Conservation (phyloP, 2,888 invertebrate genomes). For the Chymomyza fuscimana region DNA sequence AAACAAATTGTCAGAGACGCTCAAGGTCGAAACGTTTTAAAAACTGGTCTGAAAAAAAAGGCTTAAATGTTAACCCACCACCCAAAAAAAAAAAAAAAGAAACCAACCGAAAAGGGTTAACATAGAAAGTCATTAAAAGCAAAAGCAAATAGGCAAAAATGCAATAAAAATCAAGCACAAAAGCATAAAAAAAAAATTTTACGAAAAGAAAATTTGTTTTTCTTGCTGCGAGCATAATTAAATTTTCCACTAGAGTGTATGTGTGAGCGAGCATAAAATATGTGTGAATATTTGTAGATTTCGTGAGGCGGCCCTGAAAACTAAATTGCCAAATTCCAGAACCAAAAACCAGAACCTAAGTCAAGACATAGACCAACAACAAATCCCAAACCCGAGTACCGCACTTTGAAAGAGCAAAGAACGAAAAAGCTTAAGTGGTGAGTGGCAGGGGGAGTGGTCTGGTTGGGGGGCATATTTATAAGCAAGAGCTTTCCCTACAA, state of each 20-base stretch:
- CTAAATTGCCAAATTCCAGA: constrained; percentile 54
- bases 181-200: constrained; percentile 22
- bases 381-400: not conserved
- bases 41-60: constrained; percentile 48
- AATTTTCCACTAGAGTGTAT: constrained; percentile 34
- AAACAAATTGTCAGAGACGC: constrained; percentile 10
- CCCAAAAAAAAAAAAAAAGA: constrained; percentile 4
- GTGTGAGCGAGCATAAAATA: constrained; percentile 34
- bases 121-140: constrained; percentile 49
- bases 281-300: constrained; percentile 50
- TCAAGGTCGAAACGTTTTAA: constrained; percentile 54
- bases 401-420: not conserved
- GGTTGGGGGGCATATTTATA: constrained; percentile 48
- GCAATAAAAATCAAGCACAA: constrained; percentile 57
- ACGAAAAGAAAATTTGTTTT: constrained; percentile 40
- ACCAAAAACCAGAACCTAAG: not conserved
- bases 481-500: constrained; percentile 38
- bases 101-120: constrained; percentile 39
- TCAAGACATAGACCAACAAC: not conserved
- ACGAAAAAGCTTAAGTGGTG: not conserved
- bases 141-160: constrained; percentile 46
- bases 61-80: constrained; percentile 28
- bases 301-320: constrained; percentile 41
- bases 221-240: constrained; percentile 59
- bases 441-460: not conserved